A percentile compares a stretch with the other conserved stretches of the same genome.
Conservation (phyloP, 30 jellyfish, hydroid and myxozoan genomes). For the Aurelia sp. region DNA sequence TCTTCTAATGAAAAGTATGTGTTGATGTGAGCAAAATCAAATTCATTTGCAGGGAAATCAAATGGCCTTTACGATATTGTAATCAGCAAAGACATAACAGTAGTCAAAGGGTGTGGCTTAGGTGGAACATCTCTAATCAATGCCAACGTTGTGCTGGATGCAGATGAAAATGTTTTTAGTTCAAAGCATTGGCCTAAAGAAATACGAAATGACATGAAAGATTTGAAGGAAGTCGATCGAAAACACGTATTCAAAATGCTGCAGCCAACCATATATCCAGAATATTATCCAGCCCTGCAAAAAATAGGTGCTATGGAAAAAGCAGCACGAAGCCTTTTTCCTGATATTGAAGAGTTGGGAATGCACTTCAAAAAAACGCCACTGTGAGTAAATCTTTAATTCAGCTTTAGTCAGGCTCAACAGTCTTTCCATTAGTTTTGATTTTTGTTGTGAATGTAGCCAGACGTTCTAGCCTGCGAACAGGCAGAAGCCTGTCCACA, state of each 20-base stretch:
- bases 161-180: constrained; percentile 61
- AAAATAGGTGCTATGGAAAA: constrained; percentile 63
- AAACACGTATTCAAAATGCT: constrained; percentile 62
- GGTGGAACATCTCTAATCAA: constrained; percentile 85
- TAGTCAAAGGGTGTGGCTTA: constrained; percentile 81
- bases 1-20: no score
- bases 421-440: no score
- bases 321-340: constrained; percentile 54
- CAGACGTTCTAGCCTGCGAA: no score
- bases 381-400: constrained; percentile 41
- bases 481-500: no score
- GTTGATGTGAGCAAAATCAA: no score
- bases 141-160: constrained; percentile 76
- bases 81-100: constrained; percentile 70
- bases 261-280: constrained; percentile 67
- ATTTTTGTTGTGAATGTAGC: no score
- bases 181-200: constrained; percentile 64
- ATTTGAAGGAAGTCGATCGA: constrained; percentile 27
- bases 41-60: no score
- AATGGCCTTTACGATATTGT: constrained; percentile 50
- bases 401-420: no score
- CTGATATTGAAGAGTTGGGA: constrained; percentile 74
- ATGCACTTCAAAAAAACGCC: constrained; percentile 53
- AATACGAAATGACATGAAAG: constrained; percentile 37
- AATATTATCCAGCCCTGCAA: constrained; percentile 37